phyloP scores from a whole-genome alignment of 2,888 invertebrate species.

The Slavum lentiscoides region DNA sequence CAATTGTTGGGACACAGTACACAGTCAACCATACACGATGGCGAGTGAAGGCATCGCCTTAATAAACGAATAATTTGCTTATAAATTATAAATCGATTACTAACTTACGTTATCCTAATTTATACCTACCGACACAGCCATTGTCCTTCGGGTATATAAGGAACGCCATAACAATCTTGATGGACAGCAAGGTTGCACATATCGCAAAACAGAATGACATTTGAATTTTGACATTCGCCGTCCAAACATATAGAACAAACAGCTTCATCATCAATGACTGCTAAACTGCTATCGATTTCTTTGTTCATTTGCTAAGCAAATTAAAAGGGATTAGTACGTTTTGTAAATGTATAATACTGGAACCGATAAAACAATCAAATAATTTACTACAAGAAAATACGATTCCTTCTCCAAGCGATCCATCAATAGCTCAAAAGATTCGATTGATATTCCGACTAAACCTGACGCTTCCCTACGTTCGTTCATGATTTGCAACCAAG shows the following conservation, averaged over 20 bases:
- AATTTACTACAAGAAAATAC: conserved; percentile 75
- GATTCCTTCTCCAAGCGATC: conserved; percentile 97
- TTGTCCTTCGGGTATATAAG: conserved; percentile 95
- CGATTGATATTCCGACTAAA: conserved; percentile 77
- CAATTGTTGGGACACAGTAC: conserved; percentile 97
- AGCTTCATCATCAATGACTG: conserved; percentile 93
- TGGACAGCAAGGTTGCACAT: conserved; percentile 99
- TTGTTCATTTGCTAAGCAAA: conserved; percentile 55
- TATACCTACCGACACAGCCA: conserved; percentile 77
- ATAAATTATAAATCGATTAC: background rate
- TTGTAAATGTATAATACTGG: background rate
- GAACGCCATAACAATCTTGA: conserved; percentile 98
- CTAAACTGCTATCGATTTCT: conserved; percentile 58
- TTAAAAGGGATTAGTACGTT: background rate
- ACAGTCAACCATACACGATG: conserved; percentile 93
- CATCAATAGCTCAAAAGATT: conserved; percentile 93
- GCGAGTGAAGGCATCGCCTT: conserved; percentile 90
- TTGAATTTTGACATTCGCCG: conserved; percentile 97
- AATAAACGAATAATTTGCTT: conserved; percentile 18
- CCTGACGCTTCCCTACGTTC: conserved; percentile 75
- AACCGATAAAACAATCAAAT: background rate
- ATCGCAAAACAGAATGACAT: conserved; percentile 98
- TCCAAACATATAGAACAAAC: conserved; percentile 99
- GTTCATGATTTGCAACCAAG: conserved; percentile 90
- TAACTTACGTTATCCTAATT: background rate